A percentile compares a stretch with the other conserved stretches of the same genome.
Evolutionary conservation across 1,140 invertebrate species (phyloP).

Genomic region (Tetramorium parvispinum): DNA sequence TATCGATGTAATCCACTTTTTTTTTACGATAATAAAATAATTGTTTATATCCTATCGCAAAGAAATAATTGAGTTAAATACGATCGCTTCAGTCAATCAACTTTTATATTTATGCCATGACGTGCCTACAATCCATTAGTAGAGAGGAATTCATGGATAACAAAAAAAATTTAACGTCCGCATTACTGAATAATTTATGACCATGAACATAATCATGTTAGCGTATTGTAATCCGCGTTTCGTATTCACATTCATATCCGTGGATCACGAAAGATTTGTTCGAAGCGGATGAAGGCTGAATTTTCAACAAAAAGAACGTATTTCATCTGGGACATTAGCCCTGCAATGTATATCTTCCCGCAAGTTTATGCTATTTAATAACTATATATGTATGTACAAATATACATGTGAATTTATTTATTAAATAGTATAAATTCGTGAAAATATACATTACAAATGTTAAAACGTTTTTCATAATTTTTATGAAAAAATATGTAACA

Average conservation of each 20-base stretch:
- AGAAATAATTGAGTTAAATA: not conserved
- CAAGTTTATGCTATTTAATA: not conserved
- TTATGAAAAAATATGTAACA: not conserved
- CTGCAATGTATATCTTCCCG: not conserved
- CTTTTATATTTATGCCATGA: not conserved
- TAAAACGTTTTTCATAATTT: not conserved
- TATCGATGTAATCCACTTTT: not conserved
- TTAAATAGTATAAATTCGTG: not conserved
- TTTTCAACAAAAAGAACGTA: not conserved
- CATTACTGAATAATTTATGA: slow-evolving; percentile 16
- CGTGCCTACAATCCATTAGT: not conserved
- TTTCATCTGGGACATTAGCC: not conserved
- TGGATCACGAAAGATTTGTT: slow-evolving; percentile 10
- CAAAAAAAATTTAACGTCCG: not conserved
- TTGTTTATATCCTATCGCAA: not conserved
- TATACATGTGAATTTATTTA: not conserved
- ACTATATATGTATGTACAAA: not conserved
- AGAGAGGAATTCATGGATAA: not conserved
- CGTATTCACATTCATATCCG: not conserved
- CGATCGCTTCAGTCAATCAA: slow-evolving; percentile 8
- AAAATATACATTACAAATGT: not conserved
- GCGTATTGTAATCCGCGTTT: not conserved
- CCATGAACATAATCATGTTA: slow-evolving; percentile 7
- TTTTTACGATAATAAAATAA: slow-evolving; percentile 13
- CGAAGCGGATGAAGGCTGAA: not conserved